Base-by-base conservation (phyloP, 2,113 vertebrate genomes). In the Nothoprocta pentlandii region DNA sequence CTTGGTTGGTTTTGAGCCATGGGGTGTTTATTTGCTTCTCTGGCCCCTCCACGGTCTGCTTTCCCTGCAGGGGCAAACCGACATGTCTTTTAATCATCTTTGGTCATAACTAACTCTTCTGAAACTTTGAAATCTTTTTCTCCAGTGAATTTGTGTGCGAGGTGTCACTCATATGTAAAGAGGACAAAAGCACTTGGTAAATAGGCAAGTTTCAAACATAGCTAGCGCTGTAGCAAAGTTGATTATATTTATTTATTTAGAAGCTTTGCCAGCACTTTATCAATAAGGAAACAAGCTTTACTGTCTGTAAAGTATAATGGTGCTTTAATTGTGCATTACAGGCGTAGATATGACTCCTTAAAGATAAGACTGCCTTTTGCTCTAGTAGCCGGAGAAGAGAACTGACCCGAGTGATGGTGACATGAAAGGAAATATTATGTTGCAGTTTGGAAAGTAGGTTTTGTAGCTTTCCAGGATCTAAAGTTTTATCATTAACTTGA, bases 271-370 rank as follows among this genome's bases (percentile, higher is more conserved):
- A 73, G 12, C 16, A 44, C 30, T 12, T 85, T 85, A 56, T 20
- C 26, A 54, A 20, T 62, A 74, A 44, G 34, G 34, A 79, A 70
- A 16, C 14, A 67, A 15, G 16, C 26, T 66, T 69, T 74, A 54
- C 41, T 78, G 26, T 3, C 51, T 56, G 17, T 62, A 54, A 69
- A 67, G 34, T 61, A 91, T 70, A 4, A 21, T n/a, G 86, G 85
- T 58, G 26, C 17, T 62, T 19, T 51, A 13, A 15, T 9, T 68
- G 11, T 54, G 15, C 64, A 0, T 16, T 47, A 0, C 8, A 30
- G 32, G 14, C 16, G 14, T 58, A 17, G 16, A 58, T 58, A 58
- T 17, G 16, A 32, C 54, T 58, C 16, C 54, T 30, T 58, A 58
- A 58, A 32, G 30, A 32, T 58, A 17, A 30, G 16, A 32, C 28